Base-by-base conservation (phyloP, 2,797 vertebrate genomes). In the Tiaroga cobitis region DNA sequence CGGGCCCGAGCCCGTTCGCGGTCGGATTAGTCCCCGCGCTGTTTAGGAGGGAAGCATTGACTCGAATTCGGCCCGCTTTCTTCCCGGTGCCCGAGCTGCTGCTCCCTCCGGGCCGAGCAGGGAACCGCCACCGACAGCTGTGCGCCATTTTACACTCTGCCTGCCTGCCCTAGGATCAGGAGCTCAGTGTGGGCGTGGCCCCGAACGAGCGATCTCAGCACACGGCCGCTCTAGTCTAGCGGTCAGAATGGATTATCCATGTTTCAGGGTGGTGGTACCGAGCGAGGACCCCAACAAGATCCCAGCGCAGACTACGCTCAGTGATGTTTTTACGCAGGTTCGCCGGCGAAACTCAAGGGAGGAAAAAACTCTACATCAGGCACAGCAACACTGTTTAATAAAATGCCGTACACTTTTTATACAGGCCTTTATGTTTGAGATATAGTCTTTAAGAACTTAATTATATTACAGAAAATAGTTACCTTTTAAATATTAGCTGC, bases 91-190 rank as follows among this genome's bases (percentile, higher is more conserved):
- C 97, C 96, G 94, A 97, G 94, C 94, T 95, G 94, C 94, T 96
- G 94, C 97, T 97, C 96, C 97, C 97, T 96, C 97, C 97, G 96
- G 98, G 98, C 95, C 98, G 97, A 96, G 97, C 97, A 91, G 98
- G 98, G 97, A 99, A 99, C 95, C 98, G 98, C 97, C 97, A 99
- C 97, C 98, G 97, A 98, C 97, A 98, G 97, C 97, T 99, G 97
- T 99, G 97, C 98, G 98, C 98, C 97, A 99, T 99, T 98, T 99
- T 97, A 98, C 96, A 96, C 96, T 97, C 97, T 97, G 97, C 94
- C 95, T 97, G 97, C 96, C 96, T 96, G 96, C 96, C 96, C 97
- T 97, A 95, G 96, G 97, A 97, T 97, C 97, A 95, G 96, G 96
- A 95, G 94, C 94, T 96, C 95, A 91, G 94, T 95, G 96, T 95